Conservation (phyloP, 2,113 vertebrate species). For the Charadrius vociferus region DNA sequence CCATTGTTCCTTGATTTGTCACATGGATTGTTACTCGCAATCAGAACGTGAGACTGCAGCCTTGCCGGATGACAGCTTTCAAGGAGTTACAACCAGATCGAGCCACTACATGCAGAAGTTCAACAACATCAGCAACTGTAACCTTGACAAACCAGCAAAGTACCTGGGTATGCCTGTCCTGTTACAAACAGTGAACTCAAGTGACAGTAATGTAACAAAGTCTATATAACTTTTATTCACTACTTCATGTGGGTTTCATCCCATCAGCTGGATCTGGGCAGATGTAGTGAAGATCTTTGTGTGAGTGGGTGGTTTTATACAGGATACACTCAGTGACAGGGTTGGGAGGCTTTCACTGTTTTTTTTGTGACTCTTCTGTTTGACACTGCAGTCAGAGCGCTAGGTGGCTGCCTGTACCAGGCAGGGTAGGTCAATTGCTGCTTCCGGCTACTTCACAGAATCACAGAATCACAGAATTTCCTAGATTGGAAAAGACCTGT, state of each 20-base stretch:
- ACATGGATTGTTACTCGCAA: accelerated
- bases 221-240: not conserved
- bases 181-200: not conserved
- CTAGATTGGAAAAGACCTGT: no score
- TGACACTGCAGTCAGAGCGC: not conserved
- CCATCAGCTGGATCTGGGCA: not conserved
- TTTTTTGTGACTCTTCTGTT: not conserved
- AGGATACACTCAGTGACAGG: not conserved
- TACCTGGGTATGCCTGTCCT: not conserved
- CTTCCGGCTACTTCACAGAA: not conserved
- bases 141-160: not conserved
- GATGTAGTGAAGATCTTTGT: not conserved
- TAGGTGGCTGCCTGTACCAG: not conserved
- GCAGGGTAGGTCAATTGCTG: not conserved
- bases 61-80: not conserved
- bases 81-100: not conserved
- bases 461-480: no score
- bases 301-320: not conserved
- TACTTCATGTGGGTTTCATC: not conserved
- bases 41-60: not conserved
- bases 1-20: not conserved
- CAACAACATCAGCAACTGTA: not conserved
- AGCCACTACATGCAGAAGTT: not conserved
- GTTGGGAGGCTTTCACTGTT: not conserved
- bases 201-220: not conserved